These are phyloP conservation scores for Enchytraeus crypticus DNA, from an alignment of 2,888 invertebrate genomes.

Conservation along the genomic window DNA sequence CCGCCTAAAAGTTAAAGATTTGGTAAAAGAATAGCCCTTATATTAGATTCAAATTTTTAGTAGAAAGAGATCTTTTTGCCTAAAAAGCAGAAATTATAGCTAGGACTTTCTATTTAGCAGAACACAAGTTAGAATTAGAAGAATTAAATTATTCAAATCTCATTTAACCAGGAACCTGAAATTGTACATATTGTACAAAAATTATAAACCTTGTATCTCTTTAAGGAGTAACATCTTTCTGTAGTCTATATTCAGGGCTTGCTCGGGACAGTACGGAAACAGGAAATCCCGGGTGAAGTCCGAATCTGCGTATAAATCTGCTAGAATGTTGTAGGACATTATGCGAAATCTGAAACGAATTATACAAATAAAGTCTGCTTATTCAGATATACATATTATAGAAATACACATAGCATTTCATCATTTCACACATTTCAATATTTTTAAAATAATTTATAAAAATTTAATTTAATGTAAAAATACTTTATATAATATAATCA, in stretches of 20 bases:
- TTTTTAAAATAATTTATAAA: too few species aligned
- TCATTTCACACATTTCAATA: background rate
- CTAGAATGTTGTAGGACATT: constrained; percentile 80
- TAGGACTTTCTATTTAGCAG: too few species aligned
- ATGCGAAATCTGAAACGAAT: constrained; percentile 58
- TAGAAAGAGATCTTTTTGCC: too few species aligned
- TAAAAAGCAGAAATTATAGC: too few species aligned
- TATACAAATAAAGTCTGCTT: background rate
- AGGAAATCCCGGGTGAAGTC: constrained; percentile 64
- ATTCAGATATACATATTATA: background rate
- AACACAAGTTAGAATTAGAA: too few species aligned
- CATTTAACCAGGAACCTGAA: too few species aligned
- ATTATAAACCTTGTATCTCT: constrained; percentile 63
- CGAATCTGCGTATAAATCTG: constrained; percentile 81
- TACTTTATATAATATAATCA: background rate
- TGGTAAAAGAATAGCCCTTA: too few species aligned
- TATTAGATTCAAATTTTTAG: too few species aligned
- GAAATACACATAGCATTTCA: background rate
- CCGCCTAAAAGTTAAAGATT: too few species aligned
- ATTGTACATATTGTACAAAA: too few species aligned
- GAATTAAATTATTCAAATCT: too few species aligned
- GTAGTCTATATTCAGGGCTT: constrained; percentile 73
- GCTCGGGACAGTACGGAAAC: constrained; percentile 74
- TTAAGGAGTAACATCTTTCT: constrained; percentile 74
- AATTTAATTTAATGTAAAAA: too few species aligned